phyloP scores from a whole-genome alignment of 2,797 vertebrate species.

The Xiphorhynchus erythropygius region DNA sequence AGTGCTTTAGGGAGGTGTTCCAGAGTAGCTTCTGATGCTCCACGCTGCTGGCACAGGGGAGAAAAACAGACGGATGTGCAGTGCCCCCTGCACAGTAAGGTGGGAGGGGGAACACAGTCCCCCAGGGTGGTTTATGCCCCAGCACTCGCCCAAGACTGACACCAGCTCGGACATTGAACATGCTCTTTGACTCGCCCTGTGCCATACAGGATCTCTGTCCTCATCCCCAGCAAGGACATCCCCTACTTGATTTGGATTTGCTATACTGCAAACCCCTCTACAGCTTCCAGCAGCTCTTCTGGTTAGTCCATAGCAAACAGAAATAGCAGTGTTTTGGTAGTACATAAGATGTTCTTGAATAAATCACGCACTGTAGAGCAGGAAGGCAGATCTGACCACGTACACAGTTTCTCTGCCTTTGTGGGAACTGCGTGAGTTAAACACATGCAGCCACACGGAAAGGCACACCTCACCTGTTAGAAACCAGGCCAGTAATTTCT shows the following conservation, averaged over 20 bases:
- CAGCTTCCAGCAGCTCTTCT: neutral
- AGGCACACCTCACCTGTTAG: neutral
- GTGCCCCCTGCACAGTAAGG: neutral
- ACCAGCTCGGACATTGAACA: neutral
- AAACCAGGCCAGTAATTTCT: neutral
- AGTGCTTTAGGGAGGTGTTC: neutral
- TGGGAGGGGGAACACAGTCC: neutral
- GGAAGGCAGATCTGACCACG: fast-evolving
- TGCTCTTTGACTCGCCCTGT: neutral
- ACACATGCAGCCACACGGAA: neutral
- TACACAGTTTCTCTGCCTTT: neutral
- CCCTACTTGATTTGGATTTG: neutral
- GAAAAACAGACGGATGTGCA: neutral
- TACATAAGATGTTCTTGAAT: neutral
- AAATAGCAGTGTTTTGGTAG: neutral
- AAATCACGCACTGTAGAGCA: neutral
- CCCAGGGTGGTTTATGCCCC: fast-evolving
- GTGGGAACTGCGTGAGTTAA: neutral
- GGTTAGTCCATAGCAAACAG: neutral
- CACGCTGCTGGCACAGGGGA: neutral
- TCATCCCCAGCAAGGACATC: neutral
- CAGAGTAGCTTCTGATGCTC: neutral
- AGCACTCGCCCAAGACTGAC: fast-evolving
- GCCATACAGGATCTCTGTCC: neutral
- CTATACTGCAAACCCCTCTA: neutral